A percentile compares a stretch with the other conserved stretches of the same genome.
phyloP scores from a whole-genome alignment of 2,113 vertebrate genomes.

The Ptilorrhoa leucosticta region DNA sequence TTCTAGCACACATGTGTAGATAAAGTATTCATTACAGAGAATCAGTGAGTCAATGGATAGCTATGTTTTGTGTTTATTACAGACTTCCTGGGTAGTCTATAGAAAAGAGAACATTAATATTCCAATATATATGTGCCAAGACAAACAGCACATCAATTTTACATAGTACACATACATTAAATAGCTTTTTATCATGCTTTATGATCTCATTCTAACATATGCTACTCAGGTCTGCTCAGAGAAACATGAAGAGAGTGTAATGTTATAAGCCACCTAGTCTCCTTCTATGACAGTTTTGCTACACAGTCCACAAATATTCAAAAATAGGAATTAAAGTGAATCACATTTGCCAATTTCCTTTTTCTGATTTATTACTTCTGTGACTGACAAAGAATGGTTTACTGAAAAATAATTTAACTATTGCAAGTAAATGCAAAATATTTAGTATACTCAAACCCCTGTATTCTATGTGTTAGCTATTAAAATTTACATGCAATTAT shows the following conservation, averaged over 20 bases:
- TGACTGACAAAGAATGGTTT: neutral
- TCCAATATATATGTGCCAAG: neutral
- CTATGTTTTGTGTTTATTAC: constrained; percentile 38
- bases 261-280: neutral
- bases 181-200: neutral
- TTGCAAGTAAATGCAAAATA: neutral
- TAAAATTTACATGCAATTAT: neutral
- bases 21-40: neutral
- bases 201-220: constrained; percentile 24
- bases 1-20: neutral
- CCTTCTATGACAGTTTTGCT: neutral
- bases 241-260: neutral
- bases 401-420: neutral
- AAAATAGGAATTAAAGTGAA: neutral
- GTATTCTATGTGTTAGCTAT: neutral
- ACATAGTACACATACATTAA: neutral
- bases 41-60: constrained; percentile 41
- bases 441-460: neutral
- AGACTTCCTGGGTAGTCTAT: constrained; percentile 46
- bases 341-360: neutral
- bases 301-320: neutral
- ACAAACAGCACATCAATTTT: constrained; percentile 17
- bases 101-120: constrained; percentile 14
- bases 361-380: neutral
- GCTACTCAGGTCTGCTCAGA: neutral